A percentile compares a stretch with the other conserved stretches of the same genome.
Conservation (phyloP, 2,888 invertebrate species). For the Eristalinus aeneus region DNA sequence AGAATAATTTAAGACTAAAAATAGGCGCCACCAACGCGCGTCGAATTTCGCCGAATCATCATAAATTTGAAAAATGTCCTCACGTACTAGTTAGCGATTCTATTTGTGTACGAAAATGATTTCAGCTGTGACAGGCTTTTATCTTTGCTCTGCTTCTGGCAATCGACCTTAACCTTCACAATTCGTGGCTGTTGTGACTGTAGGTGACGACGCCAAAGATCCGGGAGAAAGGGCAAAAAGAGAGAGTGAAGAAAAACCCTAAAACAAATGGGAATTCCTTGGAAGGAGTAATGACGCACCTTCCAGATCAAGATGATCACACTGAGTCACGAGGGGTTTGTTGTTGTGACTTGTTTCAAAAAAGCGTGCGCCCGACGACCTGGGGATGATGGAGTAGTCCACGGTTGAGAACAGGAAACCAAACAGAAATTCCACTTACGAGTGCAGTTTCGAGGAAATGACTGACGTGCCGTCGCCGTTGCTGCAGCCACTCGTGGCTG, state of each 20-base stretch:
- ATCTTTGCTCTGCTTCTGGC: constrained; percentile 4
- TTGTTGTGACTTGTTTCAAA: constrained; percentile 22
- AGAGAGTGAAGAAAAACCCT: neutral
- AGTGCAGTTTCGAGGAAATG: constrained; percentile 49
- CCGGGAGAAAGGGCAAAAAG: neutral
- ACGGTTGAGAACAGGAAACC: neutral
- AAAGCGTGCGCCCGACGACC: neutral
- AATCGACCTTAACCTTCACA: constrained; percentile 50
- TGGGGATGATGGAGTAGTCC: neutral
- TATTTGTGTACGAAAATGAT: neutral
- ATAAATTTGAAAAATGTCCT: neutral
- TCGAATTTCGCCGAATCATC: neutral
- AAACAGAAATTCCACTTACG: constrained; percentile 26
- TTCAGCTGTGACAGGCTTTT: neutral
- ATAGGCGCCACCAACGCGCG: neutral
- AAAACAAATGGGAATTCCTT: constrained; percentile 18
- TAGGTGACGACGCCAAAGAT: neutral
- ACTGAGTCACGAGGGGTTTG: constrained; percentile 50
- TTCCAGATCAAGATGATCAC: constrained; percentile 31
- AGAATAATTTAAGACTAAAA: neutral
- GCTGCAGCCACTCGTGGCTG: neutral
- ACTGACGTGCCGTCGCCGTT: neutral
- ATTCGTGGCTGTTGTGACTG: neutral
- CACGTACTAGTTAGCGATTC: neutral
- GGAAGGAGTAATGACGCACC: constrained; percentile 36